Evolutionary conservation across 2,113 vertebrate genomes (phyloP).

Genomic region (Ophiodon elongatus): DNA sequence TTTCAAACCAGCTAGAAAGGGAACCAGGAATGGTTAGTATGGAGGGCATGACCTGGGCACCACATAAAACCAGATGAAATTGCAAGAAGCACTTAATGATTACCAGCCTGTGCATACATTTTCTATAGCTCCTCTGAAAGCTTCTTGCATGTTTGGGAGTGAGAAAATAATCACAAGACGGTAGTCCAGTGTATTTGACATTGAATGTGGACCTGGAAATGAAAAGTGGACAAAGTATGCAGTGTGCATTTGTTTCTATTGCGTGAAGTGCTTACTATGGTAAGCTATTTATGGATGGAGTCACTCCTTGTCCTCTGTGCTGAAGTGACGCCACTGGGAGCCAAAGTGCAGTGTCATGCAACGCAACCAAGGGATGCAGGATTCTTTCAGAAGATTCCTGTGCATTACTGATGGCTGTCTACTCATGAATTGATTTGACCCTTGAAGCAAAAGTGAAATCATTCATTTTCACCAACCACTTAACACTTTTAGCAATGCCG

Average conservation of each 20-base stretch:
- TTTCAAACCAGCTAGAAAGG: slow-evolving; percentile 34
- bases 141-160: slow-evolving; percentile 13
- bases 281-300: slow-evolving; percentile 50
- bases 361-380: slow-evolving; percentile 19
- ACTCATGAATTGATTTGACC: background rate
- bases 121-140: background rate
- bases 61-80: slow-evolving; percentile 21
- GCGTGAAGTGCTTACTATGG: slow-evolving; percentile 45
- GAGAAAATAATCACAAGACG: background rate
- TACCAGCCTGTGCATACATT: slow-evolving; percentile 5
- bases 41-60: slow-evolving; percentile 13
- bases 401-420: too few relatives aligned
- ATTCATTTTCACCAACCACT: background rate
- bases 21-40: background rate
- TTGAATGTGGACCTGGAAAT: slow-evolving; percentile 9
- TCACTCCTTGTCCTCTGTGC: slow-evolving; percentile 39
- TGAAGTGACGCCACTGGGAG: slow-evolving; percentile 33
- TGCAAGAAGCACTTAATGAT: slow-evolving; percentile 36
- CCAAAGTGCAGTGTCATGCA: slow-evolving; percentile 41
- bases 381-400: slow-evolving; percentile 31
- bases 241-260: slow-evolving; percentile 17
- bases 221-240: slow-evolving; percentile 35
- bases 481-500: background rate
- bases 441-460: background rate
- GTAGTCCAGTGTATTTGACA: slow-evolving; percentile 5